Base-by-base conservation (phyloP, 2,113 vertebrate genomes). In the Myanophis thanlyinensis region DNA sequence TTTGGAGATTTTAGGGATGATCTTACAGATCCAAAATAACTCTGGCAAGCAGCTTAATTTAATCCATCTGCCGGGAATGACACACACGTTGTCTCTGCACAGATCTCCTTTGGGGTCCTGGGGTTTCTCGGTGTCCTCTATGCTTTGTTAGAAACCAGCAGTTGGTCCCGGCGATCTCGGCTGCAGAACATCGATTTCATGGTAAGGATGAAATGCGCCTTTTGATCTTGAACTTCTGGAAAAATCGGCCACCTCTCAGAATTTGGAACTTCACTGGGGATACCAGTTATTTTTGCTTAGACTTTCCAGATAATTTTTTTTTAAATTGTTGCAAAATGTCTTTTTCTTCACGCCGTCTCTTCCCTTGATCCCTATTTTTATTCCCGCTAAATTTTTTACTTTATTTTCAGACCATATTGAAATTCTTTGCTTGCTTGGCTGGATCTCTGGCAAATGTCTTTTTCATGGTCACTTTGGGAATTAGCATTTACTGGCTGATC, bases 31-130 rank as follows among this genome's bases (percentile, higher is more conserved):
- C 49, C 35, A 20, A 52, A n/a, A 40, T 9, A 35, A n/a, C 49
- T 30, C 7, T 35, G 27, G 20, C 30, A 30, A 18, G 6, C 88
- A n/a, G 44, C 22, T 89, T 3, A 56, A 40, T 46, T 11, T n/a
- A 5, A 25, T 35, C 30, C 59, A 13, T 2, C 85, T 47, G 25
- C 15, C 8, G 22, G 8, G 47, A 54, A 67, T 87, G 30, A 53
- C 9, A 40, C 53, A n/a, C 12, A 47, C 13, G 5, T 35, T n/a
- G 35, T 27, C 40, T 30, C 49, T 89, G 59, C 40, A 12, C 89
- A 97, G 96, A 96, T 96, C 30, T 92, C 96, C 0, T 80, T 97
- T 47, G 96, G 92, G 1, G 93, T 94, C 18, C 92, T 97, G 15
- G 95, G 95, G 3, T 93, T 92, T 12, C 62, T 96, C 5, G 94